Evolutionary conservation across 1,140 invertebrate species (phyloP), one percentile per base, ranked within the genome.

Genomic region (Papilio polyxenes): DNA sequence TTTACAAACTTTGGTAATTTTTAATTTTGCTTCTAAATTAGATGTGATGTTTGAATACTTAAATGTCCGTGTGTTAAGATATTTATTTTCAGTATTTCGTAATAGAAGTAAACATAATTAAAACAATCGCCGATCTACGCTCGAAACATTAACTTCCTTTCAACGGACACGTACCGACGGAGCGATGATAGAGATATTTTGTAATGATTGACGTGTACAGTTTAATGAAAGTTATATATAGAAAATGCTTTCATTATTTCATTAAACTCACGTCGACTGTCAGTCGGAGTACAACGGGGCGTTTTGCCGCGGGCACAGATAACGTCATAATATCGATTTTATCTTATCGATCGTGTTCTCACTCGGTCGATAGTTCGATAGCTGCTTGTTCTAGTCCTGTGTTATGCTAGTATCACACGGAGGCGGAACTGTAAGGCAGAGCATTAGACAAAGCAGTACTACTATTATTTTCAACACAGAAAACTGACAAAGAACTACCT

Each of bases 221-320:
- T 77, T 53, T 53, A 72, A 72, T 72, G 65, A 72, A 72, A 72
- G 65, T 72, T 72, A 72, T 72, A 72, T 37, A 77, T 53, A 77
- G 75, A 77, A 77, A 77, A 77, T 53, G 75, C 75, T 77, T 77
- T 77, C 75, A 77, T 77, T 77, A 77, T 77, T 77, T 77, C 75
- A 56, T 77, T 77, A 77, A 77, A 77, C 20, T 23, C 75, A 53
- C 48, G 75, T 76, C 75, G 75, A 49, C 75, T 77, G 75, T 77
- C 75, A 77, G 48, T 76, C 23, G 62, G 65, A 53, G 23, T 51
- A 75, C 75, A 75, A 75, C 49, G 48, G 48, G 75, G 49, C 75
- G 75, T 77, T 77, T 77, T 56, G 75, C 75, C 20, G 49, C 49
- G 74, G 74, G 40, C 74, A 4, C 11, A 77, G 75, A 77, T 77